These are phyloP conservation scores for Lerista edwardsae DNA, from an alignment of 2,797 vertebrate species.

Conservation along the genomic window DNA sequence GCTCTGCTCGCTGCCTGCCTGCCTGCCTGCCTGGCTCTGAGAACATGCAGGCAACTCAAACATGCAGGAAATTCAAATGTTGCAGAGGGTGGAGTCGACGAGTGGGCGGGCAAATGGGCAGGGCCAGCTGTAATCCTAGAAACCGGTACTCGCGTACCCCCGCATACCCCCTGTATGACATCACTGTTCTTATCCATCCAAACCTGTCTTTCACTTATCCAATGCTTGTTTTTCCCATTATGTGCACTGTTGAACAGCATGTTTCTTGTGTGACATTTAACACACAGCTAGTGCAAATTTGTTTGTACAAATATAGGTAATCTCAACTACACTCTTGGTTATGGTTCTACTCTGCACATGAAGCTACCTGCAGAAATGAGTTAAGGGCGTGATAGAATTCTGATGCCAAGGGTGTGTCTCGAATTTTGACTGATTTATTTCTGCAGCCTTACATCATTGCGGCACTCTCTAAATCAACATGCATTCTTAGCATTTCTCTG, in stretches of 20 bases:
- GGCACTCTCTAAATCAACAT: not conserved
- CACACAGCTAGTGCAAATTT: not conserved
- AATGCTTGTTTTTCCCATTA: not conserved
- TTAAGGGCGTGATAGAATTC: conserved; percentile 32
- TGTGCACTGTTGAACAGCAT: not conserved
- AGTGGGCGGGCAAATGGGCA: too few species aligned
- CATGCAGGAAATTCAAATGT: too few species aligned
- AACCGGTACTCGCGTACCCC: too few species aligned
- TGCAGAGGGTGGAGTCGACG: too few species aligned
- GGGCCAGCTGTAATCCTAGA: too few species aligned
- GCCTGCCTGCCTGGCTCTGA: too few species aligned
- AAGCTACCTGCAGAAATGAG: not conserved
- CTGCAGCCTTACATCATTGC: conserved; percentile 21
- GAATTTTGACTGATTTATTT: conserved; percentile 56
- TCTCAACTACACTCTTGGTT: conserved; percentile 13
- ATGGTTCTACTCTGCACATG: not conserved
- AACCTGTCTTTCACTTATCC: not conserved
- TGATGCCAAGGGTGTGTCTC: conserved; percentile 41
- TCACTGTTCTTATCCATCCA: too few species aligned
- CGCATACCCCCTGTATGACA: too few species aligned
- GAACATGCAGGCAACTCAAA: too few species aligned
- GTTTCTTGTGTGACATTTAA: not conserved
- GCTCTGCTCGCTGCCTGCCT: too few species aligned
- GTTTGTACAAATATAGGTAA: not conserved
- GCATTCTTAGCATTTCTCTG: not conserved